These are phyloP conservation scores for Drosophila leonis DNA, from an alignment of 2,888 invertebrate species.

Conservation along the genomic window DNA sequence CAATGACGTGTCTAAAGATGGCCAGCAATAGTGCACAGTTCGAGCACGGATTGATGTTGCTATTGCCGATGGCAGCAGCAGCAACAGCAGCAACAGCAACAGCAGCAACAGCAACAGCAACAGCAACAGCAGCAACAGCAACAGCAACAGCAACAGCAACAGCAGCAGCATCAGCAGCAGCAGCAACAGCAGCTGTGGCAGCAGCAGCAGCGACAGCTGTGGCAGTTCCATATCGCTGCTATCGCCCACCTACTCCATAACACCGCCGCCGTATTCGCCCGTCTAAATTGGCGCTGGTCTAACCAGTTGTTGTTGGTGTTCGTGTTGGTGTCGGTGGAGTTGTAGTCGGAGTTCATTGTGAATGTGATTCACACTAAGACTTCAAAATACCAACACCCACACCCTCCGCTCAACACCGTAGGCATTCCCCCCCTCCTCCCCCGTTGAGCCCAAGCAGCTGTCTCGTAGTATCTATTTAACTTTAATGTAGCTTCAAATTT, in stretches of 20 bases:
- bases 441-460: neutral
- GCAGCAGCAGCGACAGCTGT: neutral
- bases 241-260: constrained; percentile 56
- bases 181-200: neutral
- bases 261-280: constrained; percentile 62
- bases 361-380: constrained; percentile 38
- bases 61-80: neutral
- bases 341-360: constrained; percentile 6
- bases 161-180: neutral
- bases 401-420: neutral
- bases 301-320: constrained; percentile 14
- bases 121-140: neutral
- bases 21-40: constrained; percentile 51
- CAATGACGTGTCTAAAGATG: constrained; percentile 48
- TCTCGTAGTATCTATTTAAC: constrained; percentile 29
- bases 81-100: neutral
- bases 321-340: neutral
- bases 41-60: neutral
- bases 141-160: neutral
- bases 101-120: neutral
- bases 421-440: neutral
- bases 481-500: constrained; percentile 48
- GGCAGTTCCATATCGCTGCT: constrained; percentile 13
- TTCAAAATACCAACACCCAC: neutral
- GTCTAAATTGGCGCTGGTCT: constrained; percentile 25